phyloP scores from a whole-genome alignment of 2,797 vertebrate genomes.

The Lepilemur septentrionalis region DNA sequence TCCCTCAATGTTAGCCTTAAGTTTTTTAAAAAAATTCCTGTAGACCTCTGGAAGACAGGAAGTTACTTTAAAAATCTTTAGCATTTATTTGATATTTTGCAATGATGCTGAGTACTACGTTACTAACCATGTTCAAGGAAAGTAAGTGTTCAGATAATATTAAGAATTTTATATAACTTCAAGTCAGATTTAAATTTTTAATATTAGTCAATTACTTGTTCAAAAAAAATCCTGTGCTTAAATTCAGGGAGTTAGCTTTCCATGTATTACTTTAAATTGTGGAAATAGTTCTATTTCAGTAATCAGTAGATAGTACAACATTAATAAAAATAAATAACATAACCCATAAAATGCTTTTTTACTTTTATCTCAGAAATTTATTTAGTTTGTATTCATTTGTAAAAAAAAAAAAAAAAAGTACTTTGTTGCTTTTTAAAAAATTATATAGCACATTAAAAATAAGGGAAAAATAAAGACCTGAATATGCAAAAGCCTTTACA shows the following conservation, averaged over 20 bases:
- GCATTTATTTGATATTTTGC: neutral
- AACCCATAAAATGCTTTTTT: no score
- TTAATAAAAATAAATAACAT: neutral
- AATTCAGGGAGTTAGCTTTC: neutral
- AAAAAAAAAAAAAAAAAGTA: neutral
- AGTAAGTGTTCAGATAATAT: neutral
- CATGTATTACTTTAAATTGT: neutral
- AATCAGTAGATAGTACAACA: neutral
- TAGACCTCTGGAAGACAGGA: neutral
- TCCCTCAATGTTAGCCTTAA: neutral
- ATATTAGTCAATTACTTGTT: neutral
- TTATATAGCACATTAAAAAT: neutral
- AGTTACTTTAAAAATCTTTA: neutral
- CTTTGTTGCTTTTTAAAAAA: neutral
- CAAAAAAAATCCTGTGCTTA: neutral
- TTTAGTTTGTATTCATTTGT: neutral
- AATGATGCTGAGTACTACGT: neutral
- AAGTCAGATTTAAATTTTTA: constrained; percentile 13
- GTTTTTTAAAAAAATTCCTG: neutral
- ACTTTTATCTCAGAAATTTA: neutral
- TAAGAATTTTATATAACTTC: neutral
- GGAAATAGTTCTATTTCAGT: neutral
- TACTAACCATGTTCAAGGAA: neutral
- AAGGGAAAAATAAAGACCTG: neutral
- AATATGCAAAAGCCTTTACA: neutral